Base-by-base conservation (phyloP, 2,113 vertebrate species). In the Jacana jacana region DNA sequence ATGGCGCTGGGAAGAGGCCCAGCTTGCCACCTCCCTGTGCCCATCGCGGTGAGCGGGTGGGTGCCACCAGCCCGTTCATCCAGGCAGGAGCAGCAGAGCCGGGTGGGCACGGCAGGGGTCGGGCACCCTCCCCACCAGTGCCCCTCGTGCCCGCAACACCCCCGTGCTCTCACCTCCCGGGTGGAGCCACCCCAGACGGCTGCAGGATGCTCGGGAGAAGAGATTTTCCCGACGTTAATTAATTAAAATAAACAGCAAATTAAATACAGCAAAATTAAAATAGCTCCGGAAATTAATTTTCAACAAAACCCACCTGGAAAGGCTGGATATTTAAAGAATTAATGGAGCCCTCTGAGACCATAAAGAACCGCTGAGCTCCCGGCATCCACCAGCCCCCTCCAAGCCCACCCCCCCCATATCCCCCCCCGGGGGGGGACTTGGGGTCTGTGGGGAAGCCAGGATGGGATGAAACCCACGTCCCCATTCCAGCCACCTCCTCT, bases 161-260 rank as follows among this genome's bases (percentile, higher is more conserved):
- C 81, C 88, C 89, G 55, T 52, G 65, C 86, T 89, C 40, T 88
- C 71, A 13, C 86, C 88, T 88, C 94, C 87, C 1, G 82, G 93
- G 91, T 91, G 91, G 93, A 95, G 90, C 73, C 93, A 93, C 94
- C 93, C 92, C 87, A 94, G 94, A 88, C 76, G 57, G 96, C 96
- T 95, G 96, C 95, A 97, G 95, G 97, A 97, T 97, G 97, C 96
- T 92, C 12, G 42, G 95, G 96, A 98, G 97, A 86, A 97, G 97
- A 91, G 93, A 98, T 97, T 97, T 98, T 98, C 96, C 95, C 84
- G 65, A 94, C 81, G 69, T 97, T 98, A 98, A 98, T 98, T 98
- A 98, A 98, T 98, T 98, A 98, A 98, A 98, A 98, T 98, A 98
- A 98, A 98, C 97, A 98, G 97, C 98, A 98, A 98, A 98, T 98